A percentile compares a stretch with the other conserved stretches of the same genome.
Evolutionary conservation across 2,113 vertebrate species (phyloP).

Genomic region (Corynorhinus townsendii): DNA sequence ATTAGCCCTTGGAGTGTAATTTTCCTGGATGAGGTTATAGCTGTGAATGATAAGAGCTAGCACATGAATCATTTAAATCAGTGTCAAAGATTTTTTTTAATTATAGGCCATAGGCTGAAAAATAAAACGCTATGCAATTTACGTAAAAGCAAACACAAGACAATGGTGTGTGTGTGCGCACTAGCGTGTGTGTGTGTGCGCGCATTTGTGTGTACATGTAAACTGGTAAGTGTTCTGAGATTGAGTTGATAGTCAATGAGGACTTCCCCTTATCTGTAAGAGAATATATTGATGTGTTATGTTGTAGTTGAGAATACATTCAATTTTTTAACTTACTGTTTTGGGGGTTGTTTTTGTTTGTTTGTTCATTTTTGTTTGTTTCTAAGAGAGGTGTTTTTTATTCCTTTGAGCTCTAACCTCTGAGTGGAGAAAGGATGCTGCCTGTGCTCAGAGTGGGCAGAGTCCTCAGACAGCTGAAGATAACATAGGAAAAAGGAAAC

Average conservation of each 20-base stretch:
- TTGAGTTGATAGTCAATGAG: neutral
- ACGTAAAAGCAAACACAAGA: neutral
- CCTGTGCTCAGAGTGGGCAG: neutral
- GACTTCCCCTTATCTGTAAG: neutral
- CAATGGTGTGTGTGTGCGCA: neutral
- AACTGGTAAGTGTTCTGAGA: neutral
- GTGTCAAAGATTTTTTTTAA: neutral
- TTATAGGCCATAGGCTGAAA: neutral
- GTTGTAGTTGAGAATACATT: constrained; percentile 9
- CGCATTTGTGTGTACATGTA: neutral
- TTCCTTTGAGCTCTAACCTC: neutral
- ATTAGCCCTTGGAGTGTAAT: neutral
- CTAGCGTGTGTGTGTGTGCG: neutral
- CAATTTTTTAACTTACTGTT: neutral
- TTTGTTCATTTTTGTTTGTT: neutral
- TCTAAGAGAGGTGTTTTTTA: neutral
- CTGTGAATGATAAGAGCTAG: neutral
- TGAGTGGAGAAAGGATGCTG: neutral
- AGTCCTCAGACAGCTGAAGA: neutral
- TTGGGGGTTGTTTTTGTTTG: neutral
- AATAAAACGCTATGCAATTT: neutral
- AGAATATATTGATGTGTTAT: neutral
- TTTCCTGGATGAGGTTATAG: neutral
- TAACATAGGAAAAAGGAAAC: constrained; percentile 24
- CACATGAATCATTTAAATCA: neutral